Conservation (phyloP, 1,140 invertebrate species). For the Euborellia annulipes region DNA sequence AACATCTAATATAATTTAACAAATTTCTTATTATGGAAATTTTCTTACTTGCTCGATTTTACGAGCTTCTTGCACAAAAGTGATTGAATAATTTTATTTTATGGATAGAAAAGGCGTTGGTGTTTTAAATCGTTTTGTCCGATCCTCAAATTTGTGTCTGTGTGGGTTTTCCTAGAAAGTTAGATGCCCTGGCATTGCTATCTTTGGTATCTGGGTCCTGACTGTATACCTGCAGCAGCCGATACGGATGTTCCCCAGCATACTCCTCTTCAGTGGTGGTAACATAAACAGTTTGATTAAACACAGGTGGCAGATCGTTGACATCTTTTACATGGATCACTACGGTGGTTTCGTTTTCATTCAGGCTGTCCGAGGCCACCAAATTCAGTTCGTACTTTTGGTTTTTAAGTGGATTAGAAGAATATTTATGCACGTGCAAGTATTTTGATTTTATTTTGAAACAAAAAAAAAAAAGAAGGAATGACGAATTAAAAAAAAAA, state of each 20-base stretch:
- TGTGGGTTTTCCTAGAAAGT: too few species aligned
- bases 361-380: constrained; percentile 70
- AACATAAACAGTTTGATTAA: constrained; percentile 50
- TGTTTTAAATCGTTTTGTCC: too few species aligned
- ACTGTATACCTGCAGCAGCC: constrained; percentile 46
- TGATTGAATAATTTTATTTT: too few species aligned
- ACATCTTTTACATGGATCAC: constrained; percentile 60
- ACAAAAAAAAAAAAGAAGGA: constrained; percentile 7
- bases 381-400: constrained; percentile 65
- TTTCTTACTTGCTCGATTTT: too few species aligned
- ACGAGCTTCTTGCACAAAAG: too few species aligned
- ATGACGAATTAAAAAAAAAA: constrained; percentile 13
- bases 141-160: too few species aligned
- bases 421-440: constrained; percentile 9
- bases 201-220: too few species aligned
- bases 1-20: too few species aligned
- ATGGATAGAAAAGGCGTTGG: too few species aligned
- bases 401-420: constrained; percentile 9
- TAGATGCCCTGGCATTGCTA: too few species aligned
- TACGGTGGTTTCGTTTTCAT: constrained; percentile 65
- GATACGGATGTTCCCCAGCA: constrained; percentile 35
- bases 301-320: constrained; percentile 67
- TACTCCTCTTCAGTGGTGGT: constrained; percentile 49
- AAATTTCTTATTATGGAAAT: too few species aligned
- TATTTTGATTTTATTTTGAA: constrained; percentile 10